These are phyloP conservation scores for Hippopotamus amphibius DNA, from an alignment of 2,113 vertebrate genomes.

Conservation along the genomic window DNA sequence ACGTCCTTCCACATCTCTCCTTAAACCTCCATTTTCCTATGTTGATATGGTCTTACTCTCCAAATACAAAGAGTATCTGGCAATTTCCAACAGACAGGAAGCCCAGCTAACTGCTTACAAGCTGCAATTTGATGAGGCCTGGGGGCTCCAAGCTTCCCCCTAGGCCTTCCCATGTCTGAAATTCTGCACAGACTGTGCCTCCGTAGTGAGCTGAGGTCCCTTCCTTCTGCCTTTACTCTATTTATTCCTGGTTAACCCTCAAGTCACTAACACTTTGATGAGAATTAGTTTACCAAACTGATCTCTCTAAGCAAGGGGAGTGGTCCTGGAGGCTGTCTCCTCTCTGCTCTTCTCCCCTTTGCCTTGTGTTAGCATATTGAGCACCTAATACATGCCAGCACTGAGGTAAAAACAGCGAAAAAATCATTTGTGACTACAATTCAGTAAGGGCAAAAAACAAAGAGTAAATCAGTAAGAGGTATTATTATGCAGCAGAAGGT, in stretches of 20 bases:
- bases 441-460: not conserved
- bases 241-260: not conserved
- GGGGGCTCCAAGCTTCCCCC: not conserved
- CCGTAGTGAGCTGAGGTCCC: fast-evolving
- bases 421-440: not conserved
- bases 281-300: not conserved
- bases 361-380: not conserved
- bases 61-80: not conserved
- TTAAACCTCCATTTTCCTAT: not conserved
- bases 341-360: not conserved
- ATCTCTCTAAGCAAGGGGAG: not conserved
- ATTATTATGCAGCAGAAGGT: too few species aligned
- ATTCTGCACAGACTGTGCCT: not conserved
- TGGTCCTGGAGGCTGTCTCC: not conserved
- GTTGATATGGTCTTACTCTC: not conserved
- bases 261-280: not conserved
- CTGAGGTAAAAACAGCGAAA: not conserved
- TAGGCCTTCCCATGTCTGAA: not conserved
- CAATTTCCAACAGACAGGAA: not conserved
- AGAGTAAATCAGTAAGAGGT: not conserved
- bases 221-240: not conserved
- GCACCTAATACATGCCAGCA: not conserved
- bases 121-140: not conserved
- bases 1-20: not conserved
- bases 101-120: not conserved